Evolutionary conservation across 2,888 invertebrate species (phyloP).

Genomic region (Idaea straminata): DNA sequence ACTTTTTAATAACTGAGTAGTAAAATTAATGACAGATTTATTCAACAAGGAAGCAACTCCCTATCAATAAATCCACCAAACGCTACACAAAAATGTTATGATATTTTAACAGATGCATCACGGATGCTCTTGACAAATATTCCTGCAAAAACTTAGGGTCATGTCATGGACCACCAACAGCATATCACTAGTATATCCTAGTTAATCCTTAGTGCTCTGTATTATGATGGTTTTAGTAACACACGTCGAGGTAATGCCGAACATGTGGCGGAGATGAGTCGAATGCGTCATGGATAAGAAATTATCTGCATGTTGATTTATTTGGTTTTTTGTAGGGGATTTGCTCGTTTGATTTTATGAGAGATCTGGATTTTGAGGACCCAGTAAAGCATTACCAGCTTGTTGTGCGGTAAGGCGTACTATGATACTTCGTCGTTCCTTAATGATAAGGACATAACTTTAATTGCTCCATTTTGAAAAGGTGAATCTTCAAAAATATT

Average conservation of each 20-base stretch:
- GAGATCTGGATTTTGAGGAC: neutral
- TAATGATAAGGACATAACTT: too few relatives aligned
- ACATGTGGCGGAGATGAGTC: conserved; percentile 66
- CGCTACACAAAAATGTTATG: conserved; percentile 23
- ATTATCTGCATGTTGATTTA: conserved; percentile 28
- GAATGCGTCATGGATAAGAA: conserved; percentile 34
- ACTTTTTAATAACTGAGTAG: neutral
- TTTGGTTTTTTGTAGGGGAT: neutral
- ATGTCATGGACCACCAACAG: conserved; percentile 67
- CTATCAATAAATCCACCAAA: conserved; percentile 18
- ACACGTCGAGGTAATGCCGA: conserved; percentile 55
- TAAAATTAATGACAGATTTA: conserved; percentile 20
- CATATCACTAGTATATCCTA: conserved; percentile 62
- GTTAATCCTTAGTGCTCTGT: conserved; percentile 67
- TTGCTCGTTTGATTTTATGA: neutral
- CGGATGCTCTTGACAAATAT: conserved; percentile 54
- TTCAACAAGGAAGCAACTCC: conserved; percentile 16
- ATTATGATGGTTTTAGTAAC: conserved; percentile 73
- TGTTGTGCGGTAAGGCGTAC: too few relatives aligned
- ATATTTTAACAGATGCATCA: conserved; percentile 55
- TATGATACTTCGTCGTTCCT: too few relatives aligned
- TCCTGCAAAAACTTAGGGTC: conserved; percentile 58
- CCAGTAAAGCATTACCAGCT: too few relatives aligned
- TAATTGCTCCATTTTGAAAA: too few relatives aligned
- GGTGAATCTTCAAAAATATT: too few relatives aligned